Percentiles rank a stretch among this genome's conserved stretches.
phyloP scores from a whole-genome alignment of 2,888 invertebrate species.

The Xestobium rufovillosum region DNA sequence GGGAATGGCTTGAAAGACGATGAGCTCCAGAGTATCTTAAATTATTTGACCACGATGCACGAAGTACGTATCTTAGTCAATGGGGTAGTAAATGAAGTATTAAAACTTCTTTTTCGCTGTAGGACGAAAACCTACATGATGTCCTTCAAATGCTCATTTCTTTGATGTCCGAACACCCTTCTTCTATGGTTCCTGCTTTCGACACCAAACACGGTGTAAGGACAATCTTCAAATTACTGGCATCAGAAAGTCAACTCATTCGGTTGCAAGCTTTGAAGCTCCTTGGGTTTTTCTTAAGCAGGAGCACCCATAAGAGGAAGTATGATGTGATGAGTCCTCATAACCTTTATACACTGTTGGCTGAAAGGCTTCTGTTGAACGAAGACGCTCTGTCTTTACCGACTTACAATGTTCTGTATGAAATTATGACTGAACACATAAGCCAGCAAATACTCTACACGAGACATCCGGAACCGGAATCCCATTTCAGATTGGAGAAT shows the following conservation, averaged over 20 bases:
- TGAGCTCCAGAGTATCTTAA: constrained; percentile 95
- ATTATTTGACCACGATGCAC: constrained; percentile 95
- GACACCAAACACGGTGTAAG: constrained; percentile 95
- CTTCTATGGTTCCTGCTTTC: constrained; percentile 98
- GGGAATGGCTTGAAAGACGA: constrained; percentile 97
- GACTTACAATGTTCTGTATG: constrained; percentile 97
- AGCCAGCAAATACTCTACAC: constrained; percentile 91
- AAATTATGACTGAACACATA: constrained; percentile 96
- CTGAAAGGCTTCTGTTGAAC: constrained; percentile 82
- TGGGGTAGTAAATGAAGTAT: constrained; percentile 1
- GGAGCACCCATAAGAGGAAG: constrained; percentile 97
- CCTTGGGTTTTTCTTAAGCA: constrained; percentile 93
- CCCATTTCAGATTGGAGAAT: constrained; percentile 90
- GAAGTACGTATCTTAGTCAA: constrained; percentile 60
- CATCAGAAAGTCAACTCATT: constrained; percentile 93
- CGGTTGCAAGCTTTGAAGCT: constrained; percentile 93
- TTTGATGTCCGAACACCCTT: constrained; percentile 96
- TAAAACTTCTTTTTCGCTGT: constrained; percentile 29
- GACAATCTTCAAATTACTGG: constrained; percentile 93
- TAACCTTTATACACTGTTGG: constrained; percentile 94
- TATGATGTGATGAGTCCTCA: constrained; percentile 99
- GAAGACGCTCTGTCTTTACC: constrained; percentile 86
- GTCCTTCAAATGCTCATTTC: constrained; percentile 95
- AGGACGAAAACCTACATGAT: constrained; percentile 98
- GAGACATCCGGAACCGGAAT: constrained; percentile 91